Base-by-base conservation (phyloP, 2,797 vertebrate species). In the Poecilia velifera region DNA sequence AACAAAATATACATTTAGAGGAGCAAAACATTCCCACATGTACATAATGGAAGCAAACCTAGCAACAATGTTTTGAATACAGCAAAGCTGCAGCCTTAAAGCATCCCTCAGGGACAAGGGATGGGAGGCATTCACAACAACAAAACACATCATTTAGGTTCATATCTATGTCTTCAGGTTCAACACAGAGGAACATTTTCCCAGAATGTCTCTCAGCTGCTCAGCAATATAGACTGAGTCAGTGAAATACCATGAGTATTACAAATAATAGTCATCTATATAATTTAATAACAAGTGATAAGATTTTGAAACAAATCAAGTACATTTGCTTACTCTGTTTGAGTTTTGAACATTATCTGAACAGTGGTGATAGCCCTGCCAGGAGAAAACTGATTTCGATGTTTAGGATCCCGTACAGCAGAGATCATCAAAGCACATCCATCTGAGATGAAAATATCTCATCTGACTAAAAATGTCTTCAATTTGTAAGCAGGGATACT, bases 1-100 rank as follows among this genome's bases (percentile, higher is more conserved):
- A 34, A 77, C 53, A 75, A 51, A 75, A 73, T 46, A 41, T 46
- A 25, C 64, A 74, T 49, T 82, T 76, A 77, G 66, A 31, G 34
- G 49, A 72, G 78, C 34, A 20, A 77, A 84, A 55, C 43, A 57
- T 70, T 13, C 31, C 51, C 87, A 90, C 72, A 82, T 82, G 78
- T 73, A 81, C 75, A 85, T 47, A 84, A 83, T 76, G 14, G 47
- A 47, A 31, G 34, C 14, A 0, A 76, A 66, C 13, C 2, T 36
- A 72, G 80, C 71, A 80, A 72, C 68, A 66, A 55, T 20, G 70
- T 81, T 25, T 66, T 75, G 53, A 79, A 70, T 55, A 75, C 13
- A 74, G 46, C 31, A 36, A 3, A n/a, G 45, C 43, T 75, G 71
- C 68, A 79, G 78, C 45, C 78, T 51, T 78, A 77, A 78, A 82